A percentile compares a stretch with the other conserved stretches of the same genome.
phyloP scores from a whole-genome alignment of 2,888 invertebrate species.

The Steinernema hermaphroditum region DNA sequence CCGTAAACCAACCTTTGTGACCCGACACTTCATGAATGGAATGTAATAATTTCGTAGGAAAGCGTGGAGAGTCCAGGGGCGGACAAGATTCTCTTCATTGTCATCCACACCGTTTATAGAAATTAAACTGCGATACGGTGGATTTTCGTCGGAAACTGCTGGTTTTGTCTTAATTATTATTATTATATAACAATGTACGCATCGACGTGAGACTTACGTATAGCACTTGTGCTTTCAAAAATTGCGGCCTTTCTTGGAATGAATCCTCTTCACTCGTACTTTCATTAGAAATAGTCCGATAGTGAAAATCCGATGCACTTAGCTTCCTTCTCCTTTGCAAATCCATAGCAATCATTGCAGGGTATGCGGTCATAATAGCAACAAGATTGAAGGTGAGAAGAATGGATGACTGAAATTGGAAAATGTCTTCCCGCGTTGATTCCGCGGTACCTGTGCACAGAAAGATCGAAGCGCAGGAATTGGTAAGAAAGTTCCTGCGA shows the following conservation, averaged over 20 bases:
- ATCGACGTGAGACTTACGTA: too few relatives aligned
- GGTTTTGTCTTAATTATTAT: too few relatives aligned
- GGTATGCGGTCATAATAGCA: constrained; percentile 85
- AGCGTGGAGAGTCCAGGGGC: constrained; percentile 66
- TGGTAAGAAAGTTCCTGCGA: constrained; percentile 84
- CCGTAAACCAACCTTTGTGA: constrained; percentile 72
- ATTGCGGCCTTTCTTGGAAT: neutral
- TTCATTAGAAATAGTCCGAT: constrained; percentile 65
- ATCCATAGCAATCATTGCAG: constrained; percentile 88
- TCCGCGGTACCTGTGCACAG: constrained; percentile 75
- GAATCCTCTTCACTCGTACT: neutral
- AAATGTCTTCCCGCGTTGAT: too few relatives aligned
- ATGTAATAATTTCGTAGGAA: constrained; percentile 72
- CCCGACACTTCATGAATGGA: constrained; percentile 76
- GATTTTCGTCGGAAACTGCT: neutral
- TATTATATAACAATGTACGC: too few relatives aligned
- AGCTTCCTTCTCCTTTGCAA: constrained; percentile 75
- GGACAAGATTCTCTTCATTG: constrained; percentile 17
- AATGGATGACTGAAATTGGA: constrained; percentile 79
- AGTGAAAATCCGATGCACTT: constrained; percentile 81
- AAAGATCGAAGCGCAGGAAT: constrained; percentile 92
- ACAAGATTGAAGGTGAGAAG: constrained; percentile 86
- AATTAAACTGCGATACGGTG: neutral
- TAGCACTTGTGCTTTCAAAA: neutral
- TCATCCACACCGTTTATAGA: constrained; percentile 24